Percentiles rank a stretch among this genome's conserved stretches.
phyloP scores from a whole-genome alignment of 64 coral and sea anemone genomes.

The Platygyra sinensis region DNA sequence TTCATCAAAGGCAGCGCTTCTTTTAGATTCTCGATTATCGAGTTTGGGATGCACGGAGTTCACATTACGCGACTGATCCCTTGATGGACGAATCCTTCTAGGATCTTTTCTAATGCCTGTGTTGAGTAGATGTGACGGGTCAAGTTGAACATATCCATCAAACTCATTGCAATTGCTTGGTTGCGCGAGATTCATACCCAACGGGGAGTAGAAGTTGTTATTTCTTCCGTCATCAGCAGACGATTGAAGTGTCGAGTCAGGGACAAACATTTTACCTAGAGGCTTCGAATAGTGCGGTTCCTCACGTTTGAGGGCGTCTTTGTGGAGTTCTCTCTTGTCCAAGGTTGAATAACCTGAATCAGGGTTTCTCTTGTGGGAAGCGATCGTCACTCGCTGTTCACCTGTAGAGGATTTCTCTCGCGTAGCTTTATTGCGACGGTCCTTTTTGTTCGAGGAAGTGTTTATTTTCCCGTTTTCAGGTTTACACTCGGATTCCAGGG shows the following conservation, averaged over 20 bases:
- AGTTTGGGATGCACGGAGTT: background rate
- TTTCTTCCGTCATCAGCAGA: background rate
- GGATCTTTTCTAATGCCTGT: background rate
- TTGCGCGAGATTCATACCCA: background rate
- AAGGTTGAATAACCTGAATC: background rate
- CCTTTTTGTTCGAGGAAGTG: no score
- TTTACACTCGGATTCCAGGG: no score
- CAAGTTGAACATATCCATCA: background rate
- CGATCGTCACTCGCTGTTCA: no score
- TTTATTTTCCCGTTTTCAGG: no score
- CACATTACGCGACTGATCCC: background rate
- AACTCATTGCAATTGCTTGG: background rate
- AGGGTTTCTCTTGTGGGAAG: no score
- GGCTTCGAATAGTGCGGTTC: background rate
- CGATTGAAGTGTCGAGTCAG: background rate
- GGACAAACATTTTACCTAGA: no score
- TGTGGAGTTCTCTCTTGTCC: background rate
- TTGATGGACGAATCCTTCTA: background rate
- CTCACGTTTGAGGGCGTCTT: background rate
- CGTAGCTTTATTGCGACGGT: no score
- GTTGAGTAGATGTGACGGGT: background rate
- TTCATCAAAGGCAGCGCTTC: no score
- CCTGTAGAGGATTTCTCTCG: no score
- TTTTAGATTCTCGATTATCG: background rate
- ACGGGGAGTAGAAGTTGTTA: background rate